Evolutionary conservation across 2,113 vertebrate species (phyloP).

Genomic region (Ovis canadensis): DNA sequence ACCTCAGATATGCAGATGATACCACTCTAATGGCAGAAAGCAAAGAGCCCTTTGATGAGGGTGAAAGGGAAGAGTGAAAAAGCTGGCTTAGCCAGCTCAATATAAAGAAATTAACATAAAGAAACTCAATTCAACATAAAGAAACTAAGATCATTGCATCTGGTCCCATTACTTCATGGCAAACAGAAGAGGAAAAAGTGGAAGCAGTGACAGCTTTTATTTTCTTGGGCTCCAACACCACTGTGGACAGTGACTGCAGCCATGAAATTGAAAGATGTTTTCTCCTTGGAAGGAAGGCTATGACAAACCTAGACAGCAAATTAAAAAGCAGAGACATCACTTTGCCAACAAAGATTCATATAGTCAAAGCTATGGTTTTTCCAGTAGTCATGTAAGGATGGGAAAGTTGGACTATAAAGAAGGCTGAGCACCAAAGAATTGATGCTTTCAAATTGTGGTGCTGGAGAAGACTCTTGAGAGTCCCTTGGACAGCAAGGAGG

Average conservation of each 20-base stretch:
- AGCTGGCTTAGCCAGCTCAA: not conserved
- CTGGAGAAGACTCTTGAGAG: not conserved
- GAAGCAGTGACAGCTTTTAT: not conserved
- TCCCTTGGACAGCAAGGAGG: not conserved
- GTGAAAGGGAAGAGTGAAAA: not conserved
- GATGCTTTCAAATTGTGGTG: not conserved
- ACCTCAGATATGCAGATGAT: not conserved
- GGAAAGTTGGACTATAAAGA: not conserved
- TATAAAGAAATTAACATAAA: no score
- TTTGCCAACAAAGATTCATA: not conserved
- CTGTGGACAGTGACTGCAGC: not conserved
- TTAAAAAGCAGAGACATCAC: not conserved
- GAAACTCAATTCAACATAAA: not conserved
- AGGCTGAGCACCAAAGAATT: not conserved
- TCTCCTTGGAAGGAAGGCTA: not conserved
- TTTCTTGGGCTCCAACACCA: not conserved
- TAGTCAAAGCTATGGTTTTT: not conserved
- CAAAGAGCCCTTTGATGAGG: not conserved
- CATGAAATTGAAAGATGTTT: not conserved
- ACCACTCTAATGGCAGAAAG: not conserved
- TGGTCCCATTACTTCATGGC: not conserved
- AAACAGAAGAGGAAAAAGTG: not conserved
- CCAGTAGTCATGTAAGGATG: not conserved
- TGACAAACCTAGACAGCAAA: not conserved
- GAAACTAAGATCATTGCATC: not conserved